Evolutionary conservation across 2,888 invertebrate genomes (phyloP).

Genomic region (Stenoptilia bipunctidactyla): DNA sequence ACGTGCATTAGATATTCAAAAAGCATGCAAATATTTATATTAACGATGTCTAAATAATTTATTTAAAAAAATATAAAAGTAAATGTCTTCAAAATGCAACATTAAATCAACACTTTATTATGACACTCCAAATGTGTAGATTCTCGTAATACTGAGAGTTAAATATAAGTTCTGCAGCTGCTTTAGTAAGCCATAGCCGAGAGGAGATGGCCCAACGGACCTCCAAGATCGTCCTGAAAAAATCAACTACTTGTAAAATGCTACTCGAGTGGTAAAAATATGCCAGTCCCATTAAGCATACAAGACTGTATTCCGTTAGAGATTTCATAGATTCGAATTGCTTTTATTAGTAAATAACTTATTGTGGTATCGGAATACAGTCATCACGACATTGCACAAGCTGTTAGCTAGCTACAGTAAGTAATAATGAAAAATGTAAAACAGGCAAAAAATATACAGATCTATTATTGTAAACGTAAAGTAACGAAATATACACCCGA

Average conservation of each 20-base stretch:
- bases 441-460: constrained; percentile 66
- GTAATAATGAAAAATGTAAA: constrained; percentile 34
- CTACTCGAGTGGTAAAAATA: constrained; percentile 16
- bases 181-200: constrained; percentile 74
- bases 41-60: constrained; percentile 4
- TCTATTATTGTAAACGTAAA: constrained; percentile 27
- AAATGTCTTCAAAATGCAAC: constrained; percentile 37
- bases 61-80: constrained; percentile 35
- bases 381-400: constrained; percentile 21
- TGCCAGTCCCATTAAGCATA: constrained; percentile 26
- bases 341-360: no score
- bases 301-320: constrained; percentile 19
- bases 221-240: constrained; percentile 78
- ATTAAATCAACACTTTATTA: constrained; percentile 25
- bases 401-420: constrained; percentile 54
- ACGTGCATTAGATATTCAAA: constrained; percentile 32
- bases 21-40: constrained; percentile 24
- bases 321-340: neutral
- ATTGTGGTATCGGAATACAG: constrained; percentile 23
- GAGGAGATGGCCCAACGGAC: constrained; percentile 75
- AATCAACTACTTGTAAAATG: constrained; percentile 51
- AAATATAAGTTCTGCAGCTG: constrained; percentile 25
- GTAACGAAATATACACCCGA: constrained; percentile 42
- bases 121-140: neutral
- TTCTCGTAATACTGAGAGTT: constrained; percentile 41